Percentiles rank a stretch among this genome's conserved stretches.
These are phyloP conservation scores for Pristiophorus japonicus DNA, from an alignment of 2,113 vertebrate species.

Conservation along the genomic window DNA sequence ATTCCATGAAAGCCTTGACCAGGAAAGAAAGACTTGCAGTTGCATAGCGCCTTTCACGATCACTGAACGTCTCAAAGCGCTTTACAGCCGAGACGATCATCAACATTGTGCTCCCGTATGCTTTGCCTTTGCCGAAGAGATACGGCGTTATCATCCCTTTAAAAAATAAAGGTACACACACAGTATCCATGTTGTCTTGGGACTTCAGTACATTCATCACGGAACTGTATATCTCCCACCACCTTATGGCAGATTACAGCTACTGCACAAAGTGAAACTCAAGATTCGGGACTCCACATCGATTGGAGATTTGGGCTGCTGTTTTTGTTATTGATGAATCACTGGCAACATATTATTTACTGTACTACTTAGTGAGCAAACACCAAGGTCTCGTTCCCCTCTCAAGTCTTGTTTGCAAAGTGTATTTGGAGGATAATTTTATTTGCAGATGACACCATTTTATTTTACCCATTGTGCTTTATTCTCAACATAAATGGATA, in stretches of 20 bases:
- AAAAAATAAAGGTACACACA: background rate
- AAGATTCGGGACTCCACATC: background rate
- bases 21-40: no score
- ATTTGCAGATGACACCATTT: background rate
- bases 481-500: background rate
- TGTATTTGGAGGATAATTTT: background rate
- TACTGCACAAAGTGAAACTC: background rate
- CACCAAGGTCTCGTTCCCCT: no score
- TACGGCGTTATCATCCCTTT: background rate
- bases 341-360: background rate
- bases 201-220: constrained; percentile 9
- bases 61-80: no score
- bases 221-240: constrained; percentile 35
- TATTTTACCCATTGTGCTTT: background rate
- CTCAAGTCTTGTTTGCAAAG: background rate
- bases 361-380: background rate
- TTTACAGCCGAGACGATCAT: background rate
- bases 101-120: background rate
- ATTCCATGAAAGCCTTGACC: background rate
- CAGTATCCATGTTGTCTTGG: background rate
- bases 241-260: constrained; percentile 33
- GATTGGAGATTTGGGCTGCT: background rate
- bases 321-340: background rate
- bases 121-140: background rate
- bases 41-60: no score